Evolutionary conservation across 1,140 invertebrate genomes (phyloP).

Genomic region (Lasioglossum albipes): DNA sequence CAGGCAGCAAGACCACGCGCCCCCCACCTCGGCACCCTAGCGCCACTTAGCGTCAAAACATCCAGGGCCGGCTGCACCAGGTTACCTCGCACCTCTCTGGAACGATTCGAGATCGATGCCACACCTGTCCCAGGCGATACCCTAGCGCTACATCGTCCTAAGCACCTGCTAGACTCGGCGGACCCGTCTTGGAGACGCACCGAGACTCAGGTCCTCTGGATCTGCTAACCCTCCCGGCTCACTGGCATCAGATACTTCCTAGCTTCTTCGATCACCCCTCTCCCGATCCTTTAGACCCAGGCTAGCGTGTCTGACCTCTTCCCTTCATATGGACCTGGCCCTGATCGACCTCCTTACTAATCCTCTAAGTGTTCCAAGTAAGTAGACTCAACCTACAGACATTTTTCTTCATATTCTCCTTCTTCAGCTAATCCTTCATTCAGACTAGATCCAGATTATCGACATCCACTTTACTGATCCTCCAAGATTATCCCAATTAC

Average conservation of each 20-base stretch:
- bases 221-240: too few species aligned
- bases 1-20: slow-evolving; percentile 80
- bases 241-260: not conserved
- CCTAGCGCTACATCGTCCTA: slow-evolving; percentile 13
- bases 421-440: too few species aligned
- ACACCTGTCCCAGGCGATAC: not conserved
- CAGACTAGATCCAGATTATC: too few species aligned
- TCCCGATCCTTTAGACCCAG: too few species aligned
- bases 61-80: slow-evolving; percentile 58
- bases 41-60: slow-evolving; percentile 77
- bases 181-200: not conserved
- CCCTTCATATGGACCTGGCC: not conserved
- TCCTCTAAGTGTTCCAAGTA: not conserved
- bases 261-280: too few species aligned
- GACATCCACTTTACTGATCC: too few species aligned
- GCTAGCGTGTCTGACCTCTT: not conserved
- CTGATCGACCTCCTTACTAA: not conserved
- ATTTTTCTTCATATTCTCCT: too few species aligned
- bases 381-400: too few species aligned
- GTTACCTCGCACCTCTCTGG: not conserved
- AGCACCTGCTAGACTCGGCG: not conserved
- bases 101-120: not conserved
- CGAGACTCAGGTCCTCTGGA: too few species aligned
- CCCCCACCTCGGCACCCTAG: slow-evolving; percentile 79
- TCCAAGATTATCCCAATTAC: too few species aligned